Conservation (phyloP, 2,888 invertebrate genomes). For the Fabriciana adippe region DNA sequence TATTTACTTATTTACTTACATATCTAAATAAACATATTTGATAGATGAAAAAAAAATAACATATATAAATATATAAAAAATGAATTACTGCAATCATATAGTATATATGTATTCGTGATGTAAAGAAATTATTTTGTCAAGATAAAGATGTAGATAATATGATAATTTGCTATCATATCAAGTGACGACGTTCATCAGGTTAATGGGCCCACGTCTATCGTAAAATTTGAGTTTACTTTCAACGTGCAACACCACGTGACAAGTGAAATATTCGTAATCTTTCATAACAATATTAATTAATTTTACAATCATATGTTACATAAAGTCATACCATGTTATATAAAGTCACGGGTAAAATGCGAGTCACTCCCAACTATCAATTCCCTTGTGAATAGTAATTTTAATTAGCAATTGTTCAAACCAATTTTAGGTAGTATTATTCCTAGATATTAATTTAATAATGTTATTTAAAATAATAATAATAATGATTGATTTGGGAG, state of each 20-base stretch:
- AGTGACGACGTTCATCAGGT: conserved; percentile 43
- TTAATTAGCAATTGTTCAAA: conserved; percentile 3
- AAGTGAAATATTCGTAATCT: conserved; percentile 12
- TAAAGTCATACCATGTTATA: conserved; percentile 6
- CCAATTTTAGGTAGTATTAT: neutral
- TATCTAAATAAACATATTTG: too few species aligned
- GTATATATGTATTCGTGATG: neutral
- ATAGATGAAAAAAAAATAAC: too few species aligned
- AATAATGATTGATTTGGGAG: neutral
- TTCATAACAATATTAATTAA: conserved; percentile 13
- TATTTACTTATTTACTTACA: too few species aligned
- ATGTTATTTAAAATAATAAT: neutral
- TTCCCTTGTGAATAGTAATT: conserved; percentile 1
- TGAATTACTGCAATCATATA: too few species aligned
- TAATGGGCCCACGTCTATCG: conserved; percentile 47
- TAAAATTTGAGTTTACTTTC: conserved; percentile 32
- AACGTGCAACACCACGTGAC: conserved; percentile 21
- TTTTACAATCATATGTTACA: conserved; percentile 13
- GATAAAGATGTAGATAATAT: conserved; percentile 36
- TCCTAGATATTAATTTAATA: neutral
- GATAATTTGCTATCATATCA: conserved; percentile 42
- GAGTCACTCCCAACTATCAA: conserved; percentile 5
- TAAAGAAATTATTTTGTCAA: conserved; percentile 10
- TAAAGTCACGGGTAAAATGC: conserved; percentile 9
- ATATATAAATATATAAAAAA: too few species aligned